Percentiles rank a stretch among this genome's conserved stretches.
Conservation (phyloP, 2,113 vertebrate genomes). For the Tinamus guttatus region DNA sequence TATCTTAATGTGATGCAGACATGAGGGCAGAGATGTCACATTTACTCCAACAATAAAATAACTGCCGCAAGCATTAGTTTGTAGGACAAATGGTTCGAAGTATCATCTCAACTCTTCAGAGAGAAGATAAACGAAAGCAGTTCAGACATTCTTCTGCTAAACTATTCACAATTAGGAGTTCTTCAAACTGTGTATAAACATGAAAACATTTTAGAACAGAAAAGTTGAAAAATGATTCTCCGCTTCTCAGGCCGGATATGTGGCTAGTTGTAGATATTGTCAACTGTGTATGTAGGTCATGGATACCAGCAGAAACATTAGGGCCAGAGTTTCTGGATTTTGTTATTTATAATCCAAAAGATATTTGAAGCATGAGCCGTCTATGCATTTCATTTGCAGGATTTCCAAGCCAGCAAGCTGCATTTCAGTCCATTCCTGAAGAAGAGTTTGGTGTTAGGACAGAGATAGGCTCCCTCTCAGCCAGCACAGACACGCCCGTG, state of each 20-base stretch:
- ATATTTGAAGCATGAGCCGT: neutral
- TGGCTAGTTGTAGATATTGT: neutral
- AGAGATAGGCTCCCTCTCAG: neutral
- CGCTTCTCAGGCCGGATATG: neutral
- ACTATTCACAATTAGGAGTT: neutral
- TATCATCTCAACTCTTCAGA: neutral
- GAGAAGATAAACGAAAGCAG: accelerated
- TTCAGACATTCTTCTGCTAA: neutral
- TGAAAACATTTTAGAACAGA: neutral
- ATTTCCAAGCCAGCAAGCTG: neutral
- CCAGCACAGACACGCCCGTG: neutral
- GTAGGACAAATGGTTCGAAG: neutral
- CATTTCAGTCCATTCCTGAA: neutral
- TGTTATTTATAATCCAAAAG: neutral
- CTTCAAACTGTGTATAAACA: neutral
- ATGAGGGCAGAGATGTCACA: neutral
- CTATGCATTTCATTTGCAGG: neutral
- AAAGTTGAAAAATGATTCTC: neutral
- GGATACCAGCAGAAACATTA: neutral
- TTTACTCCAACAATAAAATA: neutral
- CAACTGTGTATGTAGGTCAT: neutral
- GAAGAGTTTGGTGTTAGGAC: neutral
- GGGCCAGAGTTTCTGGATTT: neutral
- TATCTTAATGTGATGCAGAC: neutral
- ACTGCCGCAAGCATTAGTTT: neutral